Conservation (phyloP, 1,140 invertebrate species). For the Venustaconcha ellipsiformis region DNA sequence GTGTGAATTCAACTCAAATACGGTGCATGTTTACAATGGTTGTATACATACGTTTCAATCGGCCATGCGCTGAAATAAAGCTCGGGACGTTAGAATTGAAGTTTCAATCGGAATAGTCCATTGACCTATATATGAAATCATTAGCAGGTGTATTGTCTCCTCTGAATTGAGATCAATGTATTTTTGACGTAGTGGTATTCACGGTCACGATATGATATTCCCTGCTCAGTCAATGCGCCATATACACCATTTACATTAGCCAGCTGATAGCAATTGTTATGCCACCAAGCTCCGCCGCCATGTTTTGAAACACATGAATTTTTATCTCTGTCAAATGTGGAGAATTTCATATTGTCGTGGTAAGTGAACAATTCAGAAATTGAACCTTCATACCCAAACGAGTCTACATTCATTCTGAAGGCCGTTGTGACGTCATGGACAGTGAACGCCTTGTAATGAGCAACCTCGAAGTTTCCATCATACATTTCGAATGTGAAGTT, state of each 20-base stretch:
- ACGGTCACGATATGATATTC: not conserved
- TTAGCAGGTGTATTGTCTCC: too few relatives aligned
- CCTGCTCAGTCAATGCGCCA: slow-evolving; percentile 2
- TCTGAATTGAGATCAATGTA: too few relatives aligned
- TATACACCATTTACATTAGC: slow-evolving; percentile 13
- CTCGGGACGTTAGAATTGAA: too few relatives aligned
- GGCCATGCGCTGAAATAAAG: too few relatives aligned
- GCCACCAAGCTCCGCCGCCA: slow-evolving; percentile 20
- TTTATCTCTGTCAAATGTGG: slow-evolving; percentile 11
- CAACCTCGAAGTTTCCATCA: not conserved
- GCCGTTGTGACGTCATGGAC: slow-evolving; percentile 2
- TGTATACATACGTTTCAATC: too few relatives aligned
- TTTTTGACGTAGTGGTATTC: too few relatives aligned
- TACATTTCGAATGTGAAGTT: slow-evolving; percentile 12
- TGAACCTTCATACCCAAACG: slow-evolving; percentile 9
- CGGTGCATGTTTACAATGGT: too few relatives aligned
- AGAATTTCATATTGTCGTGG: slow-evolving; percentile 16
- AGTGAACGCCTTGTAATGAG: slow-evolving; percentile 17
- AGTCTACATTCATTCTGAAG: slow-evolving; percentile 14
- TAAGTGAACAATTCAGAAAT: slow-evolving; percentile 6
- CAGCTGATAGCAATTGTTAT: slow-evolving; percentile 11
- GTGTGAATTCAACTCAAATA: too few relatives aligned
- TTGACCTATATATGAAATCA: too few relatives aligned
- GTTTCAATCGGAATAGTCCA: too few relatives aligned
- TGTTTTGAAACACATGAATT: not conserved